phyloP scores from a whole-genome alignment of 2,797 vertebrate species.

The Carduelis carduelis region DNA sequence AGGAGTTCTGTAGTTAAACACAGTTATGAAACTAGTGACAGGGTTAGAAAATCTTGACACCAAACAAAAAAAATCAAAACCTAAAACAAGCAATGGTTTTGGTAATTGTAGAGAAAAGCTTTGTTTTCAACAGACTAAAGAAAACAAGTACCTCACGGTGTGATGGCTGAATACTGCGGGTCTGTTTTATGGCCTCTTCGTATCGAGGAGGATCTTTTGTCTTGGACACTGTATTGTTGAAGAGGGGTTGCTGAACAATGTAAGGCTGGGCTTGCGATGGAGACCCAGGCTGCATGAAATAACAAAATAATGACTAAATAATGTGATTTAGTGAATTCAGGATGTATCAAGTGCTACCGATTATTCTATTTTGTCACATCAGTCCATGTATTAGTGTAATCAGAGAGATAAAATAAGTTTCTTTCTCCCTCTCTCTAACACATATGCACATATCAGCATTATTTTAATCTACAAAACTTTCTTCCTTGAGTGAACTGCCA shows the following conservation, averaged over 20 bases:
- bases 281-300: conserved; percentile 71
- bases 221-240: conserved; percentile 79
- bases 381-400: not conserved
- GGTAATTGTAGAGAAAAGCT: not conserved
- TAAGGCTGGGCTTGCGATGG: conserved; percentile 75
- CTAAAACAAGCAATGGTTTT: not conserved
- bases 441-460: not conserved
- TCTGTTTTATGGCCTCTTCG: conserved; percentile 96
- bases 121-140: not conserved
- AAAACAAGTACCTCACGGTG: conserved; percentile 68
- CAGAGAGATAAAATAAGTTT: not conserved
- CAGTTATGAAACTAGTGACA: not conserved
- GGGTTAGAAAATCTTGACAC: not conserved
- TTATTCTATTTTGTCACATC: not conserved
- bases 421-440: not conserved
- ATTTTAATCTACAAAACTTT: not conserved
- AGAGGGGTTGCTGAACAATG: conserved; percentile 75
- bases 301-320: not conserved
- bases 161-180: conserved; percentile 76
- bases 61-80: not conserved
- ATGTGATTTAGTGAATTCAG: not conserved
- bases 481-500: not conserved
- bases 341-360: not conserved
- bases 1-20: not conserved
- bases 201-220: conserved; percentile 94